Conservation (phyloP, 2,113 vertebrate genomes). For the Stictonetta naevosa region DNA sequence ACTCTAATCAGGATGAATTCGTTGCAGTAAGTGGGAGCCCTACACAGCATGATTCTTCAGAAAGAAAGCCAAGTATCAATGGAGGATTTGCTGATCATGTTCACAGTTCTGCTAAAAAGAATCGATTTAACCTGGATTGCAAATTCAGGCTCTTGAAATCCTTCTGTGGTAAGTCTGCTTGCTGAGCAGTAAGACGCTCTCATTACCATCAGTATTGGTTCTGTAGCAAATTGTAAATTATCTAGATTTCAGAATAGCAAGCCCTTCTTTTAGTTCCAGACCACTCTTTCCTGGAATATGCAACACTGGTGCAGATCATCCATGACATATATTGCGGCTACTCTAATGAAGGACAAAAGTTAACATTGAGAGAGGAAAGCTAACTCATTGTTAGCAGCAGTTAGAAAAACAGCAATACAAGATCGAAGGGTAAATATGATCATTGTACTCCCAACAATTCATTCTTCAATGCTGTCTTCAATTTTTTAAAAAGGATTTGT, state of each 20-base stretch:
- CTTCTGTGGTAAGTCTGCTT: neutral
- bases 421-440: neutral
- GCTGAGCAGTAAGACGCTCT: neutral
- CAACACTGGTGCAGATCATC: neutral
- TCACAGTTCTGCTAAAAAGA: neutral
- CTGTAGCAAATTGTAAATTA: neutral
- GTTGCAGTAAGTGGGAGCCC: neutral
- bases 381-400: neutral
- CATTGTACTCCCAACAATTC: neutral
- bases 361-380: neutral
- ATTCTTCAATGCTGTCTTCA: neutral
- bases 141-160: neutral
- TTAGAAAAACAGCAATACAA: neutral
- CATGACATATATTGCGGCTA: neutral
- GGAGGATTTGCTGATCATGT: neutral
- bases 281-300: neutral
- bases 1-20: neutral
- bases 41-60: rapidly evolving
- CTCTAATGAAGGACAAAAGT: neutral
- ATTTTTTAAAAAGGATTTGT: neutral
- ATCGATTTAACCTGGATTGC: neutral
- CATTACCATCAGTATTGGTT: neutral
- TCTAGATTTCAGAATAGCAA: neutral
- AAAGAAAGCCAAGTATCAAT: neutral
- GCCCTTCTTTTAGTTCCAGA: neutral